Evolutionary conservation across 2,888 invertebrate species (phyloP).

Genomic region (Diplazon laetatorius): DNA sequence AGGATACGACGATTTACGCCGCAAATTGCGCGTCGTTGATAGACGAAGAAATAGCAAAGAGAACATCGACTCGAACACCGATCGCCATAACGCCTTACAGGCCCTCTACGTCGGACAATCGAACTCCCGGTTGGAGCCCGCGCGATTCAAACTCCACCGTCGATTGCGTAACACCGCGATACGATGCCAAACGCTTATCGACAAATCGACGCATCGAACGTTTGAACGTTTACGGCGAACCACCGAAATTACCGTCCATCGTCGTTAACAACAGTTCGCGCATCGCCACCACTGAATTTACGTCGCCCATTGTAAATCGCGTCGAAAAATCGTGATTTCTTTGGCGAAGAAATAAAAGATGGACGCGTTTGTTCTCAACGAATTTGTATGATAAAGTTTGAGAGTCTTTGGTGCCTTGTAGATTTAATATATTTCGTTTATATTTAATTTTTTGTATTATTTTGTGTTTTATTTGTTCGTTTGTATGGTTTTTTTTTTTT

Average conservation of each 20-base stretch:
- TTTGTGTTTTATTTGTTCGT: too few relatives aligned
- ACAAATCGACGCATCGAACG: constrained; percentile 82
- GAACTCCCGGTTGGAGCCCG: constrained; percentile 60
- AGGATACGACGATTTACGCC: constrained; percentile 72
- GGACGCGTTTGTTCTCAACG: not conserved
- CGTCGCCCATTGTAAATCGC: constrained; percentile 61
- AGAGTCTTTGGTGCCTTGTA: not conserved
- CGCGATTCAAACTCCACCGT: constrained; percentile 44
- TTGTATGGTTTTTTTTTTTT: too few relatives aligned
- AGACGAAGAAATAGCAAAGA: constrained; percentile 72
- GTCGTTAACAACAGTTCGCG: constrained; percentile 82
- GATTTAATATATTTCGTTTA: constrained; percentile 18
- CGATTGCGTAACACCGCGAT: constrained; percentile 39
- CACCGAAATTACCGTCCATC: constrained; percentile 84
- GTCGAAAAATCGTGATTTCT: constrained; percentile 37
- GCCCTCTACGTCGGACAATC: not conserved
- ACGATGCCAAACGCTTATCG: constrained; percentile 57
- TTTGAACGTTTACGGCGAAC: constrained; percentile 84
- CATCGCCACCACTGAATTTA: constrained; percentile 68
- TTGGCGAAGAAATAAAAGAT: too few relatives aligned
- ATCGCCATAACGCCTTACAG: constrained; percentile 52
- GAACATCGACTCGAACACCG: constrained; percentile 64
- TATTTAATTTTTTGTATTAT: too few relatives aligned
- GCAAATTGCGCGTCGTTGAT: constrained; percentile 71
- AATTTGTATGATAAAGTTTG: not conserved